phyloP scores from a whole-genome alignment of 2,797 vertebrate species.

The Enteromius anoplus region DNA sequence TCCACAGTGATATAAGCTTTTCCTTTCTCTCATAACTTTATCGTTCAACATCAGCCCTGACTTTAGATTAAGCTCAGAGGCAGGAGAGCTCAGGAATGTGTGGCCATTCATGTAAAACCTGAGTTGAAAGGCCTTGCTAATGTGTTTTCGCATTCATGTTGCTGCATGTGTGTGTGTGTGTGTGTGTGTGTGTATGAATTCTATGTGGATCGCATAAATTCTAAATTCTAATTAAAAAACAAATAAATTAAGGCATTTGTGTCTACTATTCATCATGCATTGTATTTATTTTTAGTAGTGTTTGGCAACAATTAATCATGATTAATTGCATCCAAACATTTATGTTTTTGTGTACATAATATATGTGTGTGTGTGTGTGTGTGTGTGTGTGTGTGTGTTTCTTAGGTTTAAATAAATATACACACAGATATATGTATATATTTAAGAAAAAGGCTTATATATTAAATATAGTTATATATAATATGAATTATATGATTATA shows the following conservation, averaged over 20 bases:
- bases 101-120: slow-evolving; percentile 27
- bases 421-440: no score
- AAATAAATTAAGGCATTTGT: not conserved
- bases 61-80: slow-evolving; percentile 22
- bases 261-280: not conserved
- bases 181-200: not conserved
- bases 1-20: slow-evolving; percentile 2
- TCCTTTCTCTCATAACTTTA: slow-evolving; percentile 5
- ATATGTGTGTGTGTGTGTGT: no score
- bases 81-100: not conserved
- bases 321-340: no score
- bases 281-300: not conserved
- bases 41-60: slow-evolving; percentile 10
- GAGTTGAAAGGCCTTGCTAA: slow-evolving; percentile 15
- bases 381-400: no score
- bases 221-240: not conserved
- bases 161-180: not conserved
- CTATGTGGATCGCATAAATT: not conserved
- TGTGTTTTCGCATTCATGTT: slow-evolving; percentile 19
- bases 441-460: no score
- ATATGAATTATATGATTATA: no score
- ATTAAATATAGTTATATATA: no score
- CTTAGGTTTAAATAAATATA: no score
- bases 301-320: no score
- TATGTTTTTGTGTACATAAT: no score